A percentile compares a stretch with the other conserved stretches of the same genome.
Evolutionary conservation across 1,140 invertebrate species (phyloP).

Genomic region (Caerostris darwini): DNA sequence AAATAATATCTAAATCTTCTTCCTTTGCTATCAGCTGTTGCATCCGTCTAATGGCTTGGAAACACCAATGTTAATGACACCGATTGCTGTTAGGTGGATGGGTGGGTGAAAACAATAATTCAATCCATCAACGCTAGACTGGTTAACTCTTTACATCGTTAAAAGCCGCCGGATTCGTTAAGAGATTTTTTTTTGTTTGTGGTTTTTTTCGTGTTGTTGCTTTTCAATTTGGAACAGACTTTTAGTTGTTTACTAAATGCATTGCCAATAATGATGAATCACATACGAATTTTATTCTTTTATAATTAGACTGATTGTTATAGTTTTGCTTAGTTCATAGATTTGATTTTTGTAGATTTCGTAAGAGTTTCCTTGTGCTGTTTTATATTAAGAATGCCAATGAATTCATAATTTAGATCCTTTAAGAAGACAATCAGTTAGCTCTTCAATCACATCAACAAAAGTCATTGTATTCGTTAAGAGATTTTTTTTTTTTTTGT

Average conservation of each 20-base stretch:
- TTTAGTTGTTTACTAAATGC: not conserved
- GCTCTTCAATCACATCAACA: no score
- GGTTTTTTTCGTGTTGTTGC: not conserved
- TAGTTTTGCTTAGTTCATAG: no score
- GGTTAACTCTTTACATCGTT: not conserved
- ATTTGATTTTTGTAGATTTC: no score
- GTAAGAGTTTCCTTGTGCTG: no score
- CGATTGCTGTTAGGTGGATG: not conserved
- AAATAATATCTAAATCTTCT: slow-evolving; percentile 60
- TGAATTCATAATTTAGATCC: no score
- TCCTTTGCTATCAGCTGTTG: slow-evolving; percentile 55
- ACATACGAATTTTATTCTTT: no score
- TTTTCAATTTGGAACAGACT: not conserved
- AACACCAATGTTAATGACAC: slow-evolving; percentile 17
- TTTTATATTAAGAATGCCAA: no score
- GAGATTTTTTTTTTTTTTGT: no score
- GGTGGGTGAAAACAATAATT: not conserved
- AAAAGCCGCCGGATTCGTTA: slow-evolving; percentile 7
- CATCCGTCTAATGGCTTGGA: slow-evolving; percentile 10
- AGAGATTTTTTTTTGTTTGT: not conserved
- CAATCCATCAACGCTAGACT: not conserved
- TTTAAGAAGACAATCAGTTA: no score
- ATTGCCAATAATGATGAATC: not conserved
- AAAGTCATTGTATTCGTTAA: no score
- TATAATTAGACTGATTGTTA: no score